Conservation (phyloP, 2,797 vertebrate genomes). For the Sparidentex hasta region DNA sequence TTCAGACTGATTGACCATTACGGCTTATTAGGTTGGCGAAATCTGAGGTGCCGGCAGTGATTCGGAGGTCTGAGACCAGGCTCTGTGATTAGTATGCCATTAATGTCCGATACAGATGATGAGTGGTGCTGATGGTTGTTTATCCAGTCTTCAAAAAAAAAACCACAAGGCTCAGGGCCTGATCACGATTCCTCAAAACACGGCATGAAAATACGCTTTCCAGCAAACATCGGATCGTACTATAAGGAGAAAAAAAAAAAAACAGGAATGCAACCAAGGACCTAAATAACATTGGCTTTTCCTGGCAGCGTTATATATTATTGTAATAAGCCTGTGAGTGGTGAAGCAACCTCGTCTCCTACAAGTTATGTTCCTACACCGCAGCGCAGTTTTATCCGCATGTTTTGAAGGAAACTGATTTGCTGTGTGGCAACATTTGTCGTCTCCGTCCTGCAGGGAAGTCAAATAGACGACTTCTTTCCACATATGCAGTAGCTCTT, state of each 20-base stretch:
- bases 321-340: background rate
- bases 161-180: constrained; percentile 4
- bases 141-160: constrained; percentile 45
- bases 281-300: background rate
- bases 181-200: constrained; percentile 18
- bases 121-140: constrained; percentile 25
- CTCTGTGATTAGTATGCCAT: constrained; percentile 28
- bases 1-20: constrained; percentile 19
- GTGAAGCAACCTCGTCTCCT: background rate
- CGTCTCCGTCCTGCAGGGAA: background rate
- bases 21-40: background rate
- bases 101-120: constrained; percentile 13
- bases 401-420: background rate
- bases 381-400: no score
- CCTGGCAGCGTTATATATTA: background rate
- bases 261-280: background rate
- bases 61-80: constrained; percentile 31
- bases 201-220: constrained; percentile 15
- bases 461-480: no score
- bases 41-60: constrained; percentile 12
- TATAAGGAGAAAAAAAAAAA: background rate
- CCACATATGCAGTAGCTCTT: no score
- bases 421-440: background rate
- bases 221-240: background rate
- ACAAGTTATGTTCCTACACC: background rate